Percentiles rank a stretch among this genome's conserved stretches.
Evolutionary conservation across 2,113 vertebrate species (phyloP).

Genomic region (Phyllopteryx taeniolatus): DNA sequence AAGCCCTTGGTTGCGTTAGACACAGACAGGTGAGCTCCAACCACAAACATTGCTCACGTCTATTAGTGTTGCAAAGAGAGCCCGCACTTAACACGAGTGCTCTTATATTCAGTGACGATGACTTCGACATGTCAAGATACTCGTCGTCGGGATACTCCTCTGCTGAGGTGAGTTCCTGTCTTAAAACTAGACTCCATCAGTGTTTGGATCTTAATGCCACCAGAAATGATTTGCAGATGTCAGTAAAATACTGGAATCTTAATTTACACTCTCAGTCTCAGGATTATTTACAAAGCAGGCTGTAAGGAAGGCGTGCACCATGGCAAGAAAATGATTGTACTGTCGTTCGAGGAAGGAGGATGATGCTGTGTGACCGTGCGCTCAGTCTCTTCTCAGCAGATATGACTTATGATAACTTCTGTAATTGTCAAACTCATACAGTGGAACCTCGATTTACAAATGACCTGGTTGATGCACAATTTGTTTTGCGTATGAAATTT

Average conservation of each 20-base stretch:
- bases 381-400: no score
- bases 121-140: slow-evolving; percentile 99
- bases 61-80: not conserved
- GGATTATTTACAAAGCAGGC: not conserved
- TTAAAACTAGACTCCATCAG: not conserved
- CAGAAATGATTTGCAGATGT: slow-evolving; percentile 8
- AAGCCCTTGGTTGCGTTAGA: slow-evolving; percentile 97
- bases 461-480: no score
- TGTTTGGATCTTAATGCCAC: not conserved
- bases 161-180: slow-evolving; percentile 86
- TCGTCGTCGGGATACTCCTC: slow-evolving; percentile 99
- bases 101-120: slow-evolving; percentile 84
- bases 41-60: not conserved
- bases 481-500: no score
- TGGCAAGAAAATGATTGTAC: not conserved
- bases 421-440: no score
- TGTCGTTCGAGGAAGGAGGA: not conserved
- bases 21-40: slow-evolving; percentile 86
- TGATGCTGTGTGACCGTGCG: not conserved
- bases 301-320: not conserved
- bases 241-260: not conserved
- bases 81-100: slow-evolving; percentile 23
- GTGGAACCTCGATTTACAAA: no score
- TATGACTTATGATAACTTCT: no score
- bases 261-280: not conserved